A percentile compares a stretch with the other conserved stretches of the same genome.
Conservation (phyloP, 2,113 vertebrate species). For the Chamaetylas fuelleborni region DNA sequence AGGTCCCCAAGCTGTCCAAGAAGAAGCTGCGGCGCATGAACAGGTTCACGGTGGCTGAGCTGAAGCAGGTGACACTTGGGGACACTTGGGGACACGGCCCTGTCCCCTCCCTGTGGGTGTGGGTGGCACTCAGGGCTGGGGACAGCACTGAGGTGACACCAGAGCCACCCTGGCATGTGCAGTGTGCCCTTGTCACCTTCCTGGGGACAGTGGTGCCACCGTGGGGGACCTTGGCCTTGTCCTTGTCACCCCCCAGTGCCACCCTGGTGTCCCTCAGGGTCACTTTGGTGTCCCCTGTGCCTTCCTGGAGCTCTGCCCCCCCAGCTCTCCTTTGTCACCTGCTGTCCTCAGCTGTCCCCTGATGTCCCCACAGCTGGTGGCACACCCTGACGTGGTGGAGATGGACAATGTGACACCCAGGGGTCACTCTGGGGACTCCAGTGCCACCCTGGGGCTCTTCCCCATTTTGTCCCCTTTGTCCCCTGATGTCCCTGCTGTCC, state of each 20-base stretch:
- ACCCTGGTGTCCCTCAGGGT: background rate
- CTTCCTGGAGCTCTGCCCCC: too few relatives aligned
- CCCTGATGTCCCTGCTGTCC: background rate
- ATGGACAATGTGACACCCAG: background rate
- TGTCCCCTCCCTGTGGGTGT: accelerated
- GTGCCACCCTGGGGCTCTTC: too few relatives aligned
- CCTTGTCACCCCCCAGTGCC: background rate
- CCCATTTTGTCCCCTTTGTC: background rate
- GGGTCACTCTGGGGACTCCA: too few relatives aligned
- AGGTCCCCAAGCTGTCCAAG: too few relatives aligned
- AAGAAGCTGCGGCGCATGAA: too few relatives aligned
- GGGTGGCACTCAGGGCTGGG: background rate
- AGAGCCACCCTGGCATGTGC: background rate
- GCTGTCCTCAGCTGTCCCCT: background rate
- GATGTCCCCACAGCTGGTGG: background rate
- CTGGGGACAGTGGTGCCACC: background rate
- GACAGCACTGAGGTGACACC: background rate
- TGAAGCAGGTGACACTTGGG: background rate
- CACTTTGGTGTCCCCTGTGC: background rate
- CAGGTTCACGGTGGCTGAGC: too few relatives aligned
- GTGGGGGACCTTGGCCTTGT: background rate
- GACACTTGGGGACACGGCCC: background rate
- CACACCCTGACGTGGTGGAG: accelerated
- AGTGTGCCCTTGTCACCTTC: background rate
- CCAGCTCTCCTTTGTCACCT: background rate